A percentile compares a stretch with the other conserved stretches of the same genome.
phyloP scores from a whole-genome alignment of 2,888 invertebrate genomes.

The Gymnosoma rotundatum region DNA sequence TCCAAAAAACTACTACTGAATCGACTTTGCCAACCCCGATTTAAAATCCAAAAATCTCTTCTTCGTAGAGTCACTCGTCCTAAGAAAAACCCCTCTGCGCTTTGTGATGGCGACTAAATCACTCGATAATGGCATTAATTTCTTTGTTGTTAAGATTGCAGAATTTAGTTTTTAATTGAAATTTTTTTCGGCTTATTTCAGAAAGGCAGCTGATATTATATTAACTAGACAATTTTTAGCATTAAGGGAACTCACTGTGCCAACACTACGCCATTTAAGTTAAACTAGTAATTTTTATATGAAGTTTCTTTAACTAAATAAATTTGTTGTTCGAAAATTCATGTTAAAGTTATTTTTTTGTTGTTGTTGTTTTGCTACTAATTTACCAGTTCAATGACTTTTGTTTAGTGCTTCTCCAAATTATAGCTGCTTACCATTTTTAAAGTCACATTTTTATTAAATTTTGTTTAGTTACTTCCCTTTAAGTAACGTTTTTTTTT shows the following conservation, averaged over 20 bases:
- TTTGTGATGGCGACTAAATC: too few relatives aligned
- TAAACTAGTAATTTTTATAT: neutral
- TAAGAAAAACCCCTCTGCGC: too few relatives aligned
- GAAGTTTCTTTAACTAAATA: neutral
- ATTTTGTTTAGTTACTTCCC: neutral
- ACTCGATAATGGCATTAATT: too few relatives aligned
- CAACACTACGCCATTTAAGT: conserved; percentile 11
- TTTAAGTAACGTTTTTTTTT: neutral
- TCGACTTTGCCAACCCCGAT: too few relatives aligned
- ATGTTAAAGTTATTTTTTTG: neutral
- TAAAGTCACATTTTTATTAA: neutral
- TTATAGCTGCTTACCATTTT: neutral
- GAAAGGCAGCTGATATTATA: too few relatives aligned
- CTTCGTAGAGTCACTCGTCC: too few relatives aligned
- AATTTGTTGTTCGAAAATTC: neutral
- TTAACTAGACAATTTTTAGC: too few relatives aligned
- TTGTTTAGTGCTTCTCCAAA: conserved; percentile 10
- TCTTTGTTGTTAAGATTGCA: too few relatives aligned
- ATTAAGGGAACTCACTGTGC: conserved; percentile 4
- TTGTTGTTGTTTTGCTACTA: conserved; percentile 13
- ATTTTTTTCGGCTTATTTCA: too few relatives aligned
- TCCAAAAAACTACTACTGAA: too few relatives aligned
- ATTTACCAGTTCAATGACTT: conserved; percentile 49
- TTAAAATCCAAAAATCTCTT: too few relatives aligned
- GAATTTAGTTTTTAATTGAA: too few relatives aligned